phyloP scores from a whole-genome alignment of 2,113 vertebrate species.

The Percina caprodes region DNA sequence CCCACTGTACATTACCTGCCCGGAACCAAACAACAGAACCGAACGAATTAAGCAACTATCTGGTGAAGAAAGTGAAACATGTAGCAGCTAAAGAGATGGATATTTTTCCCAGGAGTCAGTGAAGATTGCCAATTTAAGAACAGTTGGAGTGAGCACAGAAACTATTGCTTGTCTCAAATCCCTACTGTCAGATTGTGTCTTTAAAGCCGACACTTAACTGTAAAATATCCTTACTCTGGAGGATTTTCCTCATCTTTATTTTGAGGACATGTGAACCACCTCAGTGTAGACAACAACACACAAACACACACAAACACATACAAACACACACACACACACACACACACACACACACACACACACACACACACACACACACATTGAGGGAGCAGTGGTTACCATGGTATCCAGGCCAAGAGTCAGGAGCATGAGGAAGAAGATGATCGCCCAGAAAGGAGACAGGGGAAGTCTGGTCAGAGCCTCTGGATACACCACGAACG shows the following conservation, averaged over 20 bases:
- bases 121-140: background rate
- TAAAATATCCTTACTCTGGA: background rate
- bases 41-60: too few species aligned
- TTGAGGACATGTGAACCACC: background rate
- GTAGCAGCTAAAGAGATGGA: too few species aligned
- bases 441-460: conserved; percentile 99
- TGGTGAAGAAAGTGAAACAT: too few species aligned
- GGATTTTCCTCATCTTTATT: background rate
- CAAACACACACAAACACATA: background rate
- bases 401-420: conserved; percentile 98
- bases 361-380: conserved; percentile 41
- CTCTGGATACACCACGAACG: conserved; percentile 98
- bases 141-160: background rate
- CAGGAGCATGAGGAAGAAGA: conserved; percentile 99
- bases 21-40: background rate
- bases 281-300: background rate
- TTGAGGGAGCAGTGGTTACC: conserved; percentile 83
- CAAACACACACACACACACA: background rate
- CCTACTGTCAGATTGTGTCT: background rate
- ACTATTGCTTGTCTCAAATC: background rate
- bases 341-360: background rate
- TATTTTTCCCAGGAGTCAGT: too few species aligned
- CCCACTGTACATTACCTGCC: background rate
- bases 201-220: background rate
- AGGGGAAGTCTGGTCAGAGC: conserved; percentile 96